Evolutionary conservation across 2,888 invertebrate species (phyloP), one percentile per base, ranked within the genome.

Genomic region (Ashinkailepas kermadecensis): DNA sequence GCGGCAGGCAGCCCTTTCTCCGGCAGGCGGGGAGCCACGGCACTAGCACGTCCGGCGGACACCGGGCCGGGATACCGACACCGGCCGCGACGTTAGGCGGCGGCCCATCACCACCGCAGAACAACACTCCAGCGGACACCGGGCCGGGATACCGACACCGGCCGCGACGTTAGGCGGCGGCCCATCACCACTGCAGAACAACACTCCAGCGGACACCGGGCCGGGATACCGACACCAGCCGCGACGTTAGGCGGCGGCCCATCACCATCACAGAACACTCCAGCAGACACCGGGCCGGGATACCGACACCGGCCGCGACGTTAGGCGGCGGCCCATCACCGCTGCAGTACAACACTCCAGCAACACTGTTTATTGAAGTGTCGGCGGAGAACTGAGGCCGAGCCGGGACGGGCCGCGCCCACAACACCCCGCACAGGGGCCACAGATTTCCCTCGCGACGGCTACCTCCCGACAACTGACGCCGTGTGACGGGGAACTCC

Each of bases 161-260:
- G 21, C n/a, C 67, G 67, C 25, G 23, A 67, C 67, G 23, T 25
- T 23, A 25, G 23, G 25, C 25, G 67, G 62, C 70, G 70, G 70
- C 70, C 70, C 15, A 15, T 39, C 39, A 13, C 62, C 18, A 1
- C 62, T 13, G 39, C 70, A 39, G 15, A 6, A 15, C 39, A 15
- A 13, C 70, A 39, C 70, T 70, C 70, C 70, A 70, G 70, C 39
- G n/a, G n/a, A n/a, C n/a, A n/a, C n/a, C n/a, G n/a, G n/a, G n/a
- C 39, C 39, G 64, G n/a, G n/a, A 21, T 10, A 8, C 64, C 70
- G 70, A 7, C 39, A 15, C 23, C 25, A 23, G 21, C n/a, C 67
- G 67, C 25, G 23, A 67, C 67, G 23, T 25, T 23, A 25, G 23
- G 25, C 25, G 67, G 62, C 70, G 70, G 70, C 70, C 70, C 15